phyloP scores from a whole-genome alignment of 1,140 invertebrate species.

The Drosophila mayri region DNA sequence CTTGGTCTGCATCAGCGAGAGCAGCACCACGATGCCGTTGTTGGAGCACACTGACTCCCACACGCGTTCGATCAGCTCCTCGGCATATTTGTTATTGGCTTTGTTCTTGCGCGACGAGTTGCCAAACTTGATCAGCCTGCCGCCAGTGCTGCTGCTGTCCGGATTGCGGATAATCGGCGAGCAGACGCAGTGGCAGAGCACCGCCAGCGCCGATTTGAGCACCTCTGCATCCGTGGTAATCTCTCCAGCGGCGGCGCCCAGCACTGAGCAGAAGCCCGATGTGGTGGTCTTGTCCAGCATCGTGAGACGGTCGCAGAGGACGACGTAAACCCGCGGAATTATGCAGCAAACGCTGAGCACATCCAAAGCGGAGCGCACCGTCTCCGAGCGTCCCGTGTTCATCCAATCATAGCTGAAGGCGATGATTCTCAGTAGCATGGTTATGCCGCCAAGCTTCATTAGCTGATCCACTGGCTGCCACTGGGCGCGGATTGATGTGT shows the following conservation, averaged over 20 bases:
- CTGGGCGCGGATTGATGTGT: slow-evolving; percentile 90
- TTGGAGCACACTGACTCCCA: slow-evolving; percentile 97
- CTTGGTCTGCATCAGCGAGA: slow-evolving; percentile 95
- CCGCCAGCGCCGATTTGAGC: slow-evolving; percentile 94
- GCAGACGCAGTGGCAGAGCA: slow-evolving; percentile 97
- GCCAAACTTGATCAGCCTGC: slow-evolving; percentile 80
- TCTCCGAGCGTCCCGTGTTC: slow-evolving; percentile 94
- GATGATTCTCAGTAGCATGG: slow-evolving; percentile 93
- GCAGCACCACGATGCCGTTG: slow-evolving; percentile 97
- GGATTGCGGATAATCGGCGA: slow-evolving; percentile 91
- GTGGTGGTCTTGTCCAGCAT: slow-evolving; percentile 89
- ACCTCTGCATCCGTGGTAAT: slow-evolving; percentile 95
- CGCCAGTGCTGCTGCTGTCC: slow-evolving; percentile 84
- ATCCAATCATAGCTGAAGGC: slow-evolving; percentile 96
- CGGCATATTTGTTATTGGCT: slow-evolving; percentile 90
- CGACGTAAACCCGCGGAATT: slow-evolving; percentile 93
- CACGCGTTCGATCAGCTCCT: slow-evolving; percentile 95
- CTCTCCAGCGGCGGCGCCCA: slow-evolving; percentile 95
- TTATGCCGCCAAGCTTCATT: slow-evolving; percentile 93
- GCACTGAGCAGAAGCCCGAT: slow-evolving; percentile 90
- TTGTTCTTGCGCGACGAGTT: slow-evolving; percentile 90
- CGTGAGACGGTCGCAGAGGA: slow-evolving; percentile 92
- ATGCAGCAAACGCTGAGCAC: slow-evolving; percentile 95
- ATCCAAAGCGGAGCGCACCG: slow-evolving; percentile 95
- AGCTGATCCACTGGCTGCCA: slow-evolving; percentile 96